Evolutionary conservation across 2,888 invertebrate species (phyloP).

Genomic region (Panzeria rudis): DNA sequence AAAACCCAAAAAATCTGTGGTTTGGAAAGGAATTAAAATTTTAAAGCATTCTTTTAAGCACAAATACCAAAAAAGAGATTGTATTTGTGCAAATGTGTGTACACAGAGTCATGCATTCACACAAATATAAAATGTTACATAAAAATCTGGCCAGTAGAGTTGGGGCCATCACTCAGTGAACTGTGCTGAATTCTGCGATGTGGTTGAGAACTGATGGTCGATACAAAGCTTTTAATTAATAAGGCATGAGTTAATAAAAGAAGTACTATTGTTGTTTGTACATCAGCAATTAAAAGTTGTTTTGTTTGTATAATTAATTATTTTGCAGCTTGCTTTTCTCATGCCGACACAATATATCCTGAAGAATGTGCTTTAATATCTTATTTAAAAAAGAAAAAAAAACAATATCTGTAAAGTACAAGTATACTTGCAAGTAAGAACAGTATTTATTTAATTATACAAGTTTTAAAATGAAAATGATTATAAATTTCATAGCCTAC

Average conservation of each 20-base stretch:
- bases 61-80: slow-evolving; percentile 24
- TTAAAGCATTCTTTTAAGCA: slow-evolving; percentile 74
- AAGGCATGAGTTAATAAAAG: slow-evolving; percentile 69
- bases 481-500: slow-evolving; percentile 34
- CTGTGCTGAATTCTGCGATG: slow-evolving; percentile 8
- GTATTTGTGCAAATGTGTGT: background rate
- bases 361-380: background rate
- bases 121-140: background rate
- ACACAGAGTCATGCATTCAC: background rate
- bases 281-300: slow-evolving; percentile 68
- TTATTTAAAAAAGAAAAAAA: slow-evolving; percentile 11
- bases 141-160: background rate
- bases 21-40: slow-evolving; percentile 70
- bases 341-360: background rate
- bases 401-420: background rate
- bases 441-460: background rate
- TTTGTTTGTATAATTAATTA: slow-evolving; percentile 50
- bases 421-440: background rate
- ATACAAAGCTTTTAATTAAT: slow-evolving; percentile 70
- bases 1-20: slow-evolving; percentile 68
- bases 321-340: slow-evolving; percentile 1
- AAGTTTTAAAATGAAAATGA: background rate
- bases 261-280: background rate
- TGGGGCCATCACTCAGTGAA: slow-evolving; percentile 20
- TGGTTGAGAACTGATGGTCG: slow-evolving; percentile 60